Conservation (phyloP, 2,797 vertebrate species). For the Meriones psammophilus region DNA sequence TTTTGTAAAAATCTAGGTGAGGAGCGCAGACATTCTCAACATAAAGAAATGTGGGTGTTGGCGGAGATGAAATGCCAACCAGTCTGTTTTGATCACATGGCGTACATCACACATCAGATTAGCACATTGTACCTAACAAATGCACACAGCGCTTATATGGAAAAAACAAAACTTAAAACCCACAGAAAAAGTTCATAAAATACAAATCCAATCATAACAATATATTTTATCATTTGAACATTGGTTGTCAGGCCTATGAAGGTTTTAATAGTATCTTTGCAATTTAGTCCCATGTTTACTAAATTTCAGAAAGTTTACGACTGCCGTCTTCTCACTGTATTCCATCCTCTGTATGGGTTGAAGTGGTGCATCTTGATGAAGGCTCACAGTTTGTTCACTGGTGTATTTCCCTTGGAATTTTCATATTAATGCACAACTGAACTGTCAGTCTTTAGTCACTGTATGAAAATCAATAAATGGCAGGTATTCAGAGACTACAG, state of each 20-base stretch:
- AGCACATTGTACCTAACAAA: neutral
- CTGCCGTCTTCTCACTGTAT: neutral
- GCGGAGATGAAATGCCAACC: neutral
- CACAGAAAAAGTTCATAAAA: neutral
- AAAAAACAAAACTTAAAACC: neutral
- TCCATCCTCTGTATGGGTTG: neutral
- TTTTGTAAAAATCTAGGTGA: neutral
- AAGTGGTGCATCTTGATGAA: neutral
- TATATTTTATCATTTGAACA: slow-evolving; percentile 37
- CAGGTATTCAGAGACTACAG: slow-evolving; percentile 67
- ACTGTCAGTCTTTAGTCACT: slow-evolving; percentile 41
- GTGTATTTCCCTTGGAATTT: neutral
- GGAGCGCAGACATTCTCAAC: neutral
- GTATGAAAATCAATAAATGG: slow-evolving; percentile 69
- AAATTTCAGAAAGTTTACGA: neutral
- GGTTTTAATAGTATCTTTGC: neutral
- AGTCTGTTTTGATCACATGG: neutral
- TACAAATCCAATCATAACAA: neutral
- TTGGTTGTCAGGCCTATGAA: neutral
- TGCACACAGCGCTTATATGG: neutral
- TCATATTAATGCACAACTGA: slow-evolving; percentile 69
- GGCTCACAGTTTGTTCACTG: neutral
- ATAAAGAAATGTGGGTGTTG: neutral
- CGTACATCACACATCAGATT: neutral
- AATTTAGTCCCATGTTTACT: neutral